A percentile compares a stretch with the other conserved stretches of the same genome.
phyloP scores from a whole-genome alignment of 92 coral and sea anemone genomes.

The Anthopleura xanthogrammica region DNA sequence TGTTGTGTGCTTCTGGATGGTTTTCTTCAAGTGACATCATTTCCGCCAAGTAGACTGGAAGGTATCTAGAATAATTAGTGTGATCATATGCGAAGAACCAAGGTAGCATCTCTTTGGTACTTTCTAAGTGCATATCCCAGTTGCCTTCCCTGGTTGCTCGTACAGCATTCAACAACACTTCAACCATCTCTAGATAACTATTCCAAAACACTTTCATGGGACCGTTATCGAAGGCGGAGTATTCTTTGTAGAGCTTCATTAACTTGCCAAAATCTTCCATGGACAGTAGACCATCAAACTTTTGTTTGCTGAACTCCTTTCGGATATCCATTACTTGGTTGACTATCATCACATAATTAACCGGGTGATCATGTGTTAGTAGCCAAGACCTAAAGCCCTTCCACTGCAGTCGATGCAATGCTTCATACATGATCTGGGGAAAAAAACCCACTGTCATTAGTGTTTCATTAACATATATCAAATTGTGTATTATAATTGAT shows the following conservation, averaged over 20 bases:
- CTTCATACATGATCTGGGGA: slow-evolving; percentile 54
- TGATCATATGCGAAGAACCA: slow-evolving; percentile 60
- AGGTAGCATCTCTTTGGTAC: slow-evolving; percentile 52
- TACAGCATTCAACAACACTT: slow-evolving; percentile 29
- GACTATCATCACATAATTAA: slow-evolving; percentile 30
- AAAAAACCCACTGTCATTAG: background rate
- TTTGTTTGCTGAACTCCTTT: slow-evolving; percentile 36
- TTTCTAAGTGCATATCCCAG: slow-evolving; percentile 51
- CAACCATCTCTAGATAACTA: slow-evolving; percentile 55
- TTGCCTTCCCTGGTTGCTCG: slow-evolving; percentile 61
- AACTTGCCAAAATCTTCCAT: too few species aligned
- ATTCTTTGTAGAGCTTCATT: slow-evolving; percentile 32
- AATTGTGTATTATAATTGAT: slow-evolving; percentile 7
- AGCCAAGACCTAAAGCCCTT: slow-evolving; percentile 41
- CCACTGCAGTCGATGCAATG: slow-evolving; percentile 51
- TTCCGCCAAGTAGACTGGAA: slow-evolving; percentile 48
- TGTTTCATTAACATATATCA: slow-evolving; percentile 12
- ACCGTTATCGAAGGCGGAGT: slow-evolving; percentile 44
- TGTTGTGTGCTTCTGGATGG: slow-evolving; percentile 55
- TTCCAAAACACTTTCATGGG: slow-evolving; percentile 49
- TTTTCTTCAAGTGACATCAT: slow-evolving; percentile 46
- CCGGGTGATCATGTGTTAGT: slow-evolving; percentile 21
- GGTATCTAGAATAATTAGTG: slow-evolving; percentile 51
- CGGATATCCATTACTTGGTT: slow-evolving; percentile 33
- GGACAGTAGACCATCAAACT: slow-evolving; percentile 45